Conservation (phyloP, 2,113 vertebrate species). For the Columba livia region DNA sequence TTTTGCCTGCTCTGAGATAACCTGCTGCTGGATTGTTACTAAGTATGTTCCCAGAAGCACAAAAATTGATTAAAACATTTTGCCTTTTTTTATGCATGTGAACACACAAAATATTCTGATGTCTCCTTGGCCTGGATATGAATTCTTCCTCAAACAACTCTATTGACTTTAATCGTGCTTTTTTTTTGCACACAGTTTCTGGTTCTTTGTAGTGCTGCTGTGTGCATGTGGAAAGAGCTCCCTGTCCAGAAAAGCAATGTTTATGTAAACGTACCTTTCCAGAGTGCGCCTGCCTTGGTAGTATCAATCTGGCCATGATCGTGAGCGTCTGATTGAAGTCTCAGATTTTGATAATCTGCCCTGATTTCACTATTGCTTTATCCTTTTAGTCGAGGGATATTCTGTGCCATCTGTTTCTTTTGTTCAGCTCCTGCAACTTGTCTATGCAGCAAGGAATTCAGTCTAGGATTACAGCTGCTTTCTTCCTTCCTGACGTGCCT, state of each 20-base stretch:
- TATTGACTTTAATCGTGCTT: background rate
- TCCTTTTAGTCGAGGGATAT: background rate
- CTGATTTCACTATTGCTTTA: background rate
- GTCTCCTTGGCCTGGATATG: background rate
- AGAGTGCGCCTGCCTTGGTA: background rate
- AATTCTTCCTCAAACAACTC: background rate
- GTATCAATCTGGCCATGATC: background rate
- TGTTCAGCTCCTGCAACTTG: background rate
- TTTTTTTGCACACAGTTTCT: background rate
- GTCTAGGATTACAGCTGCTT: background rate
- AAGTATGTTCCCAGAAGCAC: background rate
- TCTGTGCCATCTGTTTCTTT: background rate
- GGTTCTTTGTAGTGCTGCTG: background rate
- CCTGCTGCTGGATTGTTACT: background rate
- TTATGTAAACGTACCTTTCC: background rate
- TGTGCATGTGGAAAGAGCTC: background rate
- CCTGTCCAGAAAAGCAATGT: background rate
- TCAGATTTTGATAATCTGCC: background rate
- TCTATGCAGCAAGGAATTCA: background rate
- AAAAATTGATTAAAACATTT: background rate
- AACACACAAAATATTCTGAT: background rate
- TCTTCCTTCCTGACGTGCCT: background rate
- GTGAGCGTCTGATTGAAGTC: background rate
- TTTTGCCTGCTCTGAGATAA: background rate
- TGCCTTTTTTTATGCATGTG: background rate